phyloP scores from a whole-genome alignment of 2,888 invertebrate genomes.

The Aleiodes leptofemur region DNA sequence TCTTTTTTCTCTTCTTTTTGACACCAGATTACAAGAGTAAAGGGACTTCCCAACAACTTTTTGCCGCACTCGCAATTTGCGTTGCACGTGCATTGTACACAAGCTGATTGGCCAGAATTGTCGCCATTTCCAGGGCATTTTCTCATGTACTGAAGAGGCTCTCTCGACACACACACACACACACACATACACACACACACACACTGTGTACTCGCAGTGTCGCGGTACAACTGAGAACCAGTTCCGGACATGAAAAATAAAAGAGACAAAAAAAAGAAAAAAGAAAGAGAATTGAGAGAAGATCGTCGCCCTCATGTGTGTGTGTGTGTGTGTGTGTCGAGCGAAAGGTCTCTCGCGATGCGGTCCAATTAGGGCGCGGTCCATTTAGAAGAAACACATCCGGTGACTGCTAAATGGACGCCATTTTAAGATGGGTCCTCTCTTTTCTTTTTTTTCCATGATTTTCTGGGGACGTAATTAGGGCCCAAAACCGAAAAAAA shows the following conservation, averaged over 20 bases:
- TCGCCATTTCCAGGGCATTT: constrained; percentile 1
- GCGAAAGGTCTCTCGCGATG: constrained; percentile 54
- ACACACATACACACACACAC: neutral
- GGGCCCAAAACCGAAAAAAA: constrained; percentile 4
- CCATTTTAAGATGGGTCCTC: constrained; percentile 43
- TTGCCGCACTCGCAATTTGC: constrained; percentile 27
- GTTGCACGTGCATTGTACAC: neutral
- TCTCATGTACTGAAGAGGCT: too few relatives aligned
- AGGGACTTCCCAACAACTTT: constrained; percentile 14
- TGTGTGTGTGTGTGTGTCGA: constrained; percentile 30
- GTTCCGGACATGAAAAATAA: constrained; percentile 40
- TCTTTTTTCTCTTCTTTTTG: constrained; percentile 49
- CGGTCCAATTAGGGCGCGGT: constrained; percentile 58
- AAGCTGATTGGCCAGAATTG: neutral
- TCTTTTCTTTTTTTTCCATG: constrained; percentile 43
- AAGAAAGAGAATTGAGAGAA: constrained; percentile 11
- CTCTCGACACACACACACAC: too few relatives aligned
- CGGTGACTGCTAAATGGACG: constrained; percentile 57
- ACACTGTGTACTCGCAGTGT: constrained; percentile 32
- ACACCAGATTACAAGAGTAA: constrained; percentile 65
- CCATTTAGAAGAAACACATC: constrained; percentile 60
- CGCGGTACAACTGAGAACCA: constrained; percentile 49
- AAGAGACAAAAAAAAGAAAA: constrained; percentile 5
- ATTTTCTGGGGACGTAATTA: constrained; percentile 28
- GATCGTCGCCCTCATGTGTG: constrained; percentile 39